Evolutionary conservation across 2,888 invertebrate species (phyloP), one percentile per base, ranked within the genome.

Genomic region (Crematogaster levior): DNA sequence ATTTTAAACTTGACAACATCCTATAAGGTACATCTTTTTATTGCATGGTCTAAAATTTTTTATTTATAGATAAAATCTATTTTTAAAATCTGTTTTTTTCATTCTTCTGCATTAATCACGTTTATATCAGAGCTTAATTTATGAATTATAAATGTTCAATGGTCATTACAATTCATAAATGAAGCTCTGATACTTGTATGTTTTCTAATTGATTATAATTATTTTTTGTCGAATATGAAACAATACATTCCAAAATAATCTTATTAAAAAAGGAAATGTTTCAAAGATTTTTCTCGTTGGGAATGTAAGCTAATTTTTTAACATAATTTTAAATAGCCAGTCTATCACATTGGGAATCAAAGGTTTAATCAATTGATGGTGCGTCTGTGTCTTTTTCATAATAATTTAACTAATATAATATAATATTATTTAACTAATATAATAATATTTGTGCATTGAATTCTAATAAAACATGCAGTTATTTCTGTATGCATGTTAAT

Each of bases 1-100:
- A 18, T 51, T 9, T 37, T 21, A 37, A 24, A 63, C 37, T 61
- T 75, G 37, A 15, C 27, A 75, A 51, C n/a, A 24, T 74, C 12
- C 12, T 37, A 27, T 9, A 21, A 43, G 6, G 15, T 27, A 21
- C 5, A 24, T 27, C 1, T 58, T 51, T 70, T 21, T 37, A 53
- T 56, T n/a, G 27, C 40, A 43, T 21, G 21, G 30, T 3, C 15
- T 27, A 15, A n/a, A 18, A 40, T 40, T 70, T 37, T 66, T 37
- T 27, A 3, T 15, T 66, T 48, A 15, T 10, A 21, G 15, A 46
- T 27, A 27, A 65, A 65, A 65, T 46, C 7, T 65, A 7, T 34
- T 51, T 18, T 68, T n/a, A 15, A 48, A 48, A 34, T 27, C 3
- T 21, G 3, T 51, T 21, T 21, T 66, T 5, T 30, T 46, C 4